These are phyloP conservation scores for Cyanoramphus novaezelandiae DNA, from an alignment of 2,113 vertebrate species.

Conservation along the genomic window DNA sequence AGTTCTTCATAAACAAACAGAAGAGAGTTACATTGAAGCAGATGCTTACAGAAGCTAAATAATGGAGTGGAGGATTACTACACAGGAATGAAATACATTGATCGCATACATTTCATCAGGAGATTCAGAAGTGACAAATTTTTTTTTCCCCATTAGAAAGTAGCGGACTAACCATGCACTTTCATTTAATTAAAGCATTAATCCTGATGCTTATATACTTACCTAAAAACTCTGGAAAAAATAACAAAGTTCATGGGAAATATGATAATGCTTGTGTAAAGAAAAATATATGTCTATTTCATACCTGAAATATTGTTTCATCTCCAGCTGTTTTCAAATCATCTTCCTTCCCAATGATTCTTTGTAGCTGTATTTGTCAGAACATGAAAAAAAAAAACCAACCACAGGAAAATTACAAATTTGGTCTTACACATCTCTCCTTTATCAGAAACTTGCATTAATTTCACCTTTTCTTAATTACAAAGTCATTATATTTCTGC, in stretches of 20 bases:
- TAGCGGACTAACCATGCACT: background rate
- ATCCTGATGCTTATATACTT: background rate
- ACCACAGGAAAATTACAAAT: background rate
- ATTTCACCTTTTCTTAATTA: background rate
- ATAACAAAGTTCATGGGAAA: background rate
- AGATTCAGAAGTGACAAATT: background rate
- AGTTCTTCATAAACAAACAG: background rate
- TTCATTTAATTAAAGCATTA: background rate
- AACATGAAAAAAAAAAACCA: conserved; percentile 18
- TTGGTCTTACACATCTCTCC: background rate
- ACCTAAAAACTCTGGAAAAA: background rate
- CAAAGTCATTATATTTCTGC: background rate
- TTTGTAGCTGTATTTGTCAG: conserved; percentile 84
- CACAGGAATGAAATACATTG: background rate
- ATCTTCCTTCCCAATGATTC: conserved; percentile 88
- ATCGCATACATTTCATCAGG: background rate
- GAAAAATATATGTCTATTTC: background rate
- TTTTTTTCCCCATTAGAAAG: background rate
- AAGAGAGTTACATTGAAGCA: background rate
- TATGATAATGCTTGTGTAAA: background rate
- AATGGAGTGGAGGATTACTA: background rate
- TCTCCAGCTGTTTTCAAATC: conserved; percentile 56
- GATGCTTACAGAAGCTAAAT: background rate
- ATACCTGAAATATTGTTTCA: conserved; percentile 60
- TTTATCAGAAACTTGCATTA: background rate